These are phyloP conservation scores for Thalassophryne amazonica DNA, from an alignment of 2,797 vertebrate species.

Conservation along the genomic window DNA sequence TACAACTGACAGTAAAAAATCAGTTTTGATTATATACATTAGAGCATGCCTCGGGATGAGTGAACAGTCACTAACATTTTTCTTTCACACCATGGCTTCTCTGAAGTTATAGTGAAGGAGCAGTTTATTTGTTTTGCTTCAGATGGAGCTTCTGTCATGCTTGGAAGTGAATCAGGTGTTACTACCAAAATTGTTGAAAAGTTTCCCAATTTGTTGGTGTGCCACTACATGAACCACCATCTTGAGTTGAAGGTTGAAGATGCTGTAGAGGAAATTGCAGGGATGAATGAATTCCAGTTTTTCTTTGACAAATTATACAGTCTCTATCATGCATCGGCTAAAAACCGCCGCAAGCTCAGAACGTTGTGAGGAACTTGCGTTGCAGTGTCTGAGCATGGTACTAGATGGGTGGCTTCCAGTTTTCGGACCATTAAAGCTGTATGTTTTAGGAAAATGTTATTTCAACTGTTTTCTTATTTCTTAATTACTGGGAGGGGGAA, in stretches of 20 bases:
- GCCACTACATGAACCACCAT: conserved; percentile 4
- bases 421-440: conserved; percentile 1
- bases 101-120: conserved; percentile 3
- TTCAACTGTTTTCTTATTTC: no score
- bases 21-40: conserved; percentile 1
- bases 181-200: not conserved
- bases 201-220: no score
- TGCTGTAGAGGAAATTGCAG: conserved; percentile 16
- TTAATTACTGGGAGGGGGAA: no score
- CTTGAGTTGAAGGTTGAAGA: conserved; percentile 8
- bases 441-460: no score
- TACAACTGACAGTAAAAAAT: no score
- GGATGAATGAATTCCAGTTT: no score
- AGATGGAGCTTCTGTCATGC: conserved; percentile 6
- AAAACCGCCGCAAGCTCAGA: no score
- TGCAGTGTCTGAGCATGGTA: no score
- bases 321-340: no score
- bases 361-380: no score
- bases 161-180: conserved; percentile 8
- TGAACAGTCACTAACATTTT: not conserved
- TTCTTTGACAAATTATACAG: no score
- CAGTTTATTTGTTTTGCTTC: conserved; percentile 10
- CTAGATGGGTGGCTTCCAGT: not conserved
- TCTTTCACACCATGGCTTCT: conserved; percentile 2
- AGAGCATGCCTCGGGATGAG: not conserved